phyloP scores from a whole-genome alignment of 2,888 invertebrate species.

The Ischnura elegans region DNA sequence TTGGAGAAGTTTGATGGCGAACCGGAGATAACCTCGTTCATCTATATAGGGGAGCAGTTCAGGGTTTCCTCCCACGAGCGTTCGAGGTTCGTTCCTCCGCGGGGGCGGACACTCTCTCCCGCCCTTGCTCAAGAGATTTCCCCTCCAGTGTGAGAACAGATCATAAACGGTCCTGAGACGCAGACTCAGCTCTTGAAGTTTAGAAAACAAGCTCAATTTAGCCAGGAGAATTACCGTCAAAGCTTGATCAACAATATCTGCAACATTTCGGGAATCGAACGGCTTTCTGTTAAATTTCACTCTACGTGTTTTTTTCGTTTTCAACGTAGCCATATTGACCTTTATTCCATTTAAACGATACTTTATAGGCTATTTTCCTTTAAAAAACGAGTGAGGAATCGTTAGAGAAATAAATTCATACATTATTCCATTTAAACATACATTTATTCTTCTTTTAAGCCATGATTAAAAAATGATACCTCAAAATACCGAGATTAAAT shows the following conservation, averaged over 20 bases:
- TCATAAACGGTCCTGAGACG: background rate
- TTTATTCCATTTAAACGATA: too few relatives aligned
- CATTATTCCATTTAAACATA: too few relatives aligned
- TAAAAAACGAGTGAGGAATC: too few relatives aligned
- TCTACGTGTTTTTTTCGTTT: too few relatives aligned
- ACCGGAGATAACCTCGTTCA: constrained; percentile 30
- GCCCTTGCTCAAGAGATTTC: background rate
- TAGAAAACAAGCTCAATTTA: background rate
- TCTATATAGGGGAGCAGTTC: constrained; percentile 38
- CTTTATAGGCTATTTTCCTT: too few relatives aligned
- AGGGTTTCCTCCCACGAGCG: constrained; percentile 30
- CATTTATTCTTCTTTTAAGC: too few relatives aligned
- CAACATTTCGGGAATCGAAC: too few relatives aligned
- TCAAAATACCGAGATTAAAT: too few relatives aligned
- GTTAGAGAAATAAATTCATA: too few relatives aligned
- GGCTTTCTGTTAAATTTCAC: too few relatives aligned
- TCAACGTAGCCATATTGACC: too few relatives aligned
- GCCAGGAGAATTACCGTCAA: background rate
- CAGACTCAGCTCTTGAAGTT: background rate
- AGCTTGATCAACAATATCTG: background rate
- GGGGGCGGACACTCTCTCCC: background rate
- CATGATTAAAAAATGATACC: too few relatives aligned
- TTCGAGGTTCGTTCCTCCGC: constrained; percentile 31
- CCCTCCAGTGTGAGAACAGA: background rate
- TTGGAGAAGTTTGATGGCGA: constrained; percentile 14